phyloP scores from a whole-genome alignment of 1,140 invertebrate genomes.

The Drosophila albomicans region DNA sequence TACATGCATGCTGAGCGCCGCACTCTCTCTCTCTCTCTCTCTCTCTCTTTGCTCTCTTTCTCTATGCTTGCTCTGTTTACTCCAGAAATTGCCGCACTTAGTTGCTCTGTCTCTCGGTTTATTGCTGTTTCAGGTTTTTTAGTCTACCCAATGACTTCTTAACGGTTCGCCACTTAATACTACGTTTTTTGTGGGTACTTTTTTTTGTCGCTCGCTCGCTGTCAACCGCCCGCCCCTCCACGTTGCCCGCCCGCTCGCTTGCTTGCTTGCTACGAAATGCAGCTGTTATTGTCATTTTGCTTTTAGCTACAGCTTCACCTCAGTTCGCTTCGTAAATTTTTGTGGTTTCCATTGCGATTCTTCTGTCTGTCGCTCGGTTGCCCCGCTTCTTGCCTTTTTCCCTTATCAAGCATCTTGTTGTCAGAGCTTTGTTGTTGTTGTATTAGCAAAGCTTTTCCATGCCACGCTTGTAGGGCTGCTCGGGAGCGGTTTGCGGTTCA shows the following conservation, averaged over 20 bases:
- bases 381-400: constrained; percentile 4
- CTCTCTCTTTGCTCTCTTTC: constrained; percentile 22
- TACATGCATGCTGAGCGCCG: constrained; percentile 14
- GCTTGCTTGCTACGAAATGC: constrained; percentile 42
- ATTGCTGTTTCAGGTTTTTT: constrained; percentile 66
- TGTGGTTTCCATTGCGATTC: constrained; percentile 63
- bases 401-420: constrained; percentile 45
- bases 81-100: constrained; percentile 64
- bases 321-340: constrained; percentile 59
- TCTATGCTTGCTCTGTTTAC: constrained; percentile 67
- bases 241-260: constrained; percentile 6
- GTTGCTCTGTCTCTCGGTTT: constrained; percentile 36
- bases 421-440: constrained; percentile 56
- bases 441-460: constrained; percentile 43
- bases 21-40: constrained; percentile 27
- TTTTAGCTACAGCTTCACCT: constrained; percentile 67
- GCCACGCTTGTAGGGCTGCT: constrained; percentile 59
- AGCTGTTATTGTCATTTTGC: constrained; percentile 83
- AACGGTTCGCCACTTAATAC: constrained; percentile 80
- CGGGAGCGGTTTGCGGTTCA: constrained; percentile 25
- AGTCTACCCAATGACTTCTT: constrained; percentile 73
- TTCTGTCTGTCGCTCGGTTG: constrained; percentile 6
- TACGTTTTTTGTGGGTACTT: constrained; percentile 34
- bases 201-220: constrained; percentile 52
- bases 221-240: constrained; percentile 2